Percentiles rank a stretch among this genome's conserved stretches.
Evolutionary conservation across 2,113 vertebrate genomes (phyloP).

Genomic region (Narcine bancroftii): DNA sequence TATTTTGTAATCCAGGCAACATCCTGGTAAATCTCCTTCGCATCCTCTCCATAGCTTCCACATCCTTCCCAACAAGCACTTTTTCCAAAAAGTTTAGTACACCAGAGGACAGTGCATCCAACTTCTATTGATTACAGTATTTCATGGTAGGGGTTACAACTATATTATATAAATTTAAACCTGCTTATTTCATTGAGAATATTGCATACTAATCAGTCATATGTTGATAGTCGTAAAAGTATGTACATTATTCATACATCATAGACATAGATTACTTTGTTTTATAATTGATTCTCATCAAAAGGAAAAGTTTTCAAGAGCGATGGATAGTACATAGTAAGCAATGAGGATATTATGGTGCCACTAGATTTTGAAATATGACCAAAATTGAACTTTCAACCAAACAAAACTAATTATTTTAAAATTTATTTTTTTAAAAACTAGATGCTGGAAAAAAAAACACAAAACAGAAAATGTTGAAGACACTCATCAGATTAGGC

Average conservation of each 20-base stretch:
- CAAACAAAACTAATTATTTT: neutral
- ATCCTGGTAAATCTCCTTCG: too few relatives aligned
- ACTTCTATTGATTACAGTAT: neutral
- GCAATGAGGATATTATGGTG: neutral
- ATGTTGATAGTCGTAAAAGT: neutral
- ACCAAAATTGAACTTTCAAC: neutral
- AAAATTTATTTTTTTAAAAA: too few relatives aligned
- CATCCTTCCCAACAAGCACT: too few relatives aligned
- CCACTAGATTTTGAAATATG: conserved; percentile 33
- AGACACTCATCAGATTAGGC: too few relatives aligned
- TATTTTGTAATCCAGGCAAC: too few relatives aligned
- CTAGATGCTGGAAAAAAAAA: too few relatives aligned
- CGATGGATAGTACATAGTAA: neutral
- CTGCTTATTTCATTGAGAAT: neutral
- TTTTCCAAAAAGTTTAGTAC: too few relatives aligned
- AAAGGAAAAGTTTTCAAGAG: neutral
- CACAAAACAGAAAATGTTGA: too few relatives aligned
- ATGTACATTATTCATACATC: neutral
- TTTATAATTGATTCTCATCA: neutral
- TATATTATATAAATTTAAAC: neutral
- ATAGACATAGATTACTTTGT: neutral
- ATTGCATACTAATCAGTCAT: neutral
- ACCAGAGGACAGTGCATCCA: neutral
- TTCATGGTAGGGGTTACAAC: neutral
- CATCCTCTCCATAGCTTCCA: too few relatives aligned